These are phyloP conservation scores for Oligia fasciuncula DNA, from an alignment of 2,888 invertebrate genomes.

Conservation along the genomic window DNA sequence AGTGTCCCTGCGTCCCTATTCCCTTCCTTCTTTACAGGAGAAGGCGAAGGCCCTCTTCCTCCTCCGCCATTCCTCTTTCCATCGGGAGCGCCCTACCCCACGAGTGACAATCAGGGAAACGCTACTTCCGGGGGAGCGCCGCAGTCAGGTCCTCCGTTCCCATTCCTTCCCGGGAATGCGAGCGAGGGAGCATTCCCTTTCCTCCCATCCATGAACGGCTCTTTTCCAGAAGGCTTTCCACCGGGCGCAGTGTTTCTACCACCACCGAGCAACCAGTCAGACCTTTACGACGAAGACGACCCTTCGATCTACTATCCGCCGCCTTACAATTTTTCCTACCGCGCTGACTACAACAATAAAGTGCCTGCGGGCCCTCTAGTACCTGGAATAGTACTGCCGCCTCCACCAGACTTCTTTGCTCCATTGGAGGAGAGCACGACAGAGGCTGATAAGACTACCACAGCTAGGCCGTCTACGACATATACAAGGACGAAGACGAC, in stretches of 20 bases:
- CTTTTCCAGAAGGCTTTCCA: constrained; percentile 90
- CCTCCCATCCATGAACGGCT: constrained; percentile 90
- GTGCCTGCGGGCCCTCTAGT: constrained; percentile 96
- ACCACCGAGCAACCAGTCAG: constrained; percentile 93
- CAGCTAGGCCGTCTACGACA: constrained; percentile 74
- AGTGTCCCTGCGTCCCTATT: constrained; percentile 93
- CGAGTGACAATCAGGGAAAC: constrained; percentile 92
- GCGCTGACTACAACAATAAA: constrained; percentile 93
- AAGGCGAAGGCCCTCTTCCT: constrained; percentile 89
- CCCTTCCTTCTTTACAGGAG: constrained; percentile 92
- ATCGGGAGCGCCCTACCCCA: constrained; percentile 89
- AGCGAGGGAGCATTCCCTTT: constrained; percentile 89
- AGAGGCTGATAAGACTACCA: constrained; percentile 76
- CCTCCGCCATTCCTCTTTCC: constrained; percentile 90
- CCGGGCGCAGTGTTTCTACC: constrained; percentile 90
- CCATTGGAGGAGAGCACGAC: constrained; percentile 90
- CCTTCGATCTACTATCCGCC: constrained; percentile 97
- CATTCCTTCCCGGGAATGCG: constrained; percentile 91
- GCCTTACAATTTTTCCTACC: constrained; percentile 96
- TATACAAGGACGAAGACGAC: constrained; percentile 81
- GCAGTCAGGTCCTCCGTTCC: constrained; percentile 91
- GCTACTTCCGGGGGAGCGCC: constrained; percentile 92
- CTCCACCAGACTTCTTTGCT: constrained; percentile 96
- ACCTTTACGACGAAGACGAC: constrained; percentile 96
- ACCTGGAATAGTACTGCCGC: constrained; percentile 96